Conservation (phyloP, 1,140 invertebrate species). For the Rhopalosiphum padi region DNA sequence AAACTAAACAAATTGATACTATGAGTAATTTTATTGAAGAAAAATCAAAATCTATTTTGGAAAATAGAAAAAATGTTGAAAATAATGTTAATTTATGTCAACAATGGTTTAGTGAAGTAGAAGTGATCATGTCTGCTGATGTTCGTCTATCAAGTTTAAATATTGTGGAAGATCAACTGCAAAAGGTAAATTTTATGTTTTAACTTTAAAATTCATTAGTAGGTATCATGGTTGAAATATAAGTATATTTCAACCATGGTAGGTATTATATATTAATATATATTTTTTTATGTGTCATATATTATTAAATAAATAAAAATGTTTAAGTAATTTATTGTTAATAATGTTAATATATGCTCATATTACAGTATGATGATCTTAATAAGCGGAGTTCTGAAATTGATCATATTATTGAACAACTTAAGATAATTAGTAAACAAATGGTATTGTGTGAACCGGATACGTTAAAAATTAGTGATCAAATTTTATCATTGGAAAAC, state of each 20-base stretch:
- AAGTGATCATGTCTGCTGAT: slow-evolving; percentile 82
- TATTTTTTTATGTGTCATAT: not conserved
- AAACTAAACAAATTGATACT: slow-evolving; percentile 1
- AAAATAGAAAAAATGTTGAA: slow-evolving; percentile 76
- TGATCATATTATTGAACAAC: slow-evolving; percentile 74
- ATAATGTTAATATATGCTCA: not conserved
- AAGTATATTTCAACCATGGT: too few relatives aligned
- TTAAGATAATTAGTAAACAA: slow-evolving; percentile 79
- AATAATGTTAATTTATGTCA: slow-evolving; percentile 79
- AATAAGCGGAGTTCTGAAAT: slow-evolving; percentile 77
- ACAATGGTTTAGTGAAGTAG: slow-evolving; percentile 86
- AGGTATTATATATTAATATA: not conserved
- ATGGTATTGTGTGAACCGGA: slow-evolving; percentile 86
- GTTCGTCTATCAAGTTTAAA: slow-evolving; percentile 78
- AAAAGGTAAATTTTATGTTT: slow-evolving; percentile 67
- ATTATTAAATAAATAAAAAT: not conserved
- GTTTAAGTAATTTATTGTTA: not conserved
- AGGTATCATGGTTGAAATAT: too few relatives aligned
- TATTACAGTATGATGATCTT: slow-evolving; percentile 75
- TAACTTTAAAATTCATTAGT: not conserved
- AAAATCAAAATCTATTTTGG: slow-evolving; percentile 72
- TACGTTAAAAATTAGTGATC: slow-evolving; percentile 79
- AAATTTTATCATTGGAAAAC: slow-evolving; percentile 78
- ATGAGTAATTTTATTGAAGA: slow-evolving; percentile 66
- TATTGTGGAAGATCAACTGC: slow-evolving; percentile 82